phyloP scores from a whole-genome alignment of 2,888 invertebrate species.

The Encarsia formosa region DNA sequence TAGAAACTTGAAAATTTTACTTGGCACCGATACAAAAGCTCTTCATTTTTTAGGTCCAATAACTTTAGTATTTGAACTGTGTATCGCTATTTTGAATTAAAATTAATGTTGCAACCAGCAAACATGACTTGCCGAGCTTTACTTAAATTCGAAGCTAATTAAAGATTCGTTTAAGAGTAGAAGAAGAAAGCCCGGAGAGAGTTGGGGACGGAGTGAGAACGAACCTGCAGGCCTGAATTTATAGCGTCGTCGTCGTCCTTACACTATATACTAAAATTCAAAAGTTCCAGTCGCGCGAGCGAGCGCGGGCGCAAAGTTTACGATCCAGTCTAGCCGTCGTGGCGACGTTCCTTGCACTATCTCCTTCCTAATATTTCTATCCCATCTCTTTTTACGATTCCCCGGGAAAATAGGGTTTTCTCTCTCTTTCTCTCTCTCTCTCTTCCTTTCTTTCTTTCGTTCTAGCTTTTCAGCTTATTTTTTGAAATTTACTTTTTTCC shows the following conservation, averaged over 20 bases:
- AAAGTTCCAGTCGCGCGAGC: conserved; percentile 39
- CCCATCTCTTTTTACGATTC: background rate
- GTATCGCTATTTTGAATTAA: no score
- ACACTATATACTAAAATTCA: conserved; percentile 42
- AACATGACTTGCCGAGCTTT: no score
- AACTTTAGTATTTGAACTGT: no score
- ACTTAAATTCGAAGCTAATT: no score
- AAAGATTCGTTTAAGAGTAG: no score
- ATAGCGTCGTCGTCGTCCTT: conserved; percentile 28
- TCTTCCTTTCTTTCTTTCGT: background rate
- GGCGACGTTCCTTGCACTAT: conserved; percentile 31
- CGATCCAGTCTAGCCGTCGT: conserved; percentile 49
- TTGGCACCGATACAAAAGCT: no score
- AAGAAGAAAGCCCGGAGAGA: background rate
- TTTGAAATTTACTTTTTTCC: no score
- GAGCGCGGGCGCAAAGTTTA: conserved; percentile 38
- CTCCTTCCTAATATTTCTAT: conserved; percentile 1
- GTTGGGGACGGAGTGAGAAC: background rate
- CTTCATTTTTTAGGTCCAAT: no score
- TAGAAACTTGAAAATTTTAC: no score
- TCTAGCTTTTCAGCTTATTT: no score
- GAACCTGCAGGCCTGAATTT: conserved; percentile 36
- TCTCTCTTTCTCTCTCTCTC: conserved; percentile 1
- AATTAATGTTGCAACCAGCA: no score
- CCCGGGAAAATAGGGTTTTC: background rate